Evolutionary conservation across 64 coral and sea anemone genomes (phyloP).

Genomic region (Montipora foliosa): DNA sequence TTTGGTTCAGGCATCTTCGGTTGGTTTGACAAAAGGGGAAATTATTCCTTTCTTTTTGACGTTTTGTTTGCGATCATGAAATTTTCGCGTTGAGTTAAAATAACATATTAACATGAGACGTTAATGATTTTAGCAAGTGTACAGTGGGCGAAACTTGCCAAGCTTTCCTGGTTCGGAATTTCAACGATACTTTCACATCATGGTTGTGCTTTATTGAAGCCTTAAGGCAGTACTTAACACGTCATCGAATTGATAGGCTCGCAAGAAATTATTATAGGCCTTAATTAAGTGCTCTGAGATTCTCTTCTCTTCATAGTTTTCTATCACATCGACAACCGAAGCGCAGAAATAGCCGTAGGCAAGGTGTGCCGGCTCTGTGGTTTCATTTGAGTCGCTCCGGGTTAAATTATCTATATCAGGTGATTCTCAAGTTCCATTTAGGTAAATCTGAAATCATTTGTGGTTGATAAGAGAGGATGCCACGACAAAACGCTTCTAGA

Average conservation of each 20-base stretch:
- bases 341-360: background rate
- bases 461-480: too few relatives aligned
- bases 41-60: background rate
- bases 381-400: too few relatives aligned
- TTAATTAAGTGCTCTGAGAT: constrained; percentile 3
- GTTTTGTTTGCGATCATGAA: background rate
- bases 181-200: background rate
- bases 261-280: background rate
- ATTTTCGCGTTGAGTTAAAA: background rate
- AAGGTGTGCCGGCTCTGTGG: too few relatives aligned
- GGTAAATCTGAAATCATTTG: too few relatives aligned
- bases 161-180: background rate
- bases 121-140: background rate
- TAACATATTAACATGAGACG: background rate
- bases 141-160: background rate
- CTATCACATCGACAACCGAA: background rate
- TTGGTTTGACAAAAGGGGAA: constrained; percentile 31
- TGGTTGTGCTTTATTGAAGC: background rate
- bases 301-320: background rate
- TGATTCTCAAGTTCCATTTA: too few relatives aligned
- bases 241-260: background rate
- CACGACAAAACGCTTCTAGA: background rate
- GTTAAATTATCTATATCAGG: too few relatives aligned
- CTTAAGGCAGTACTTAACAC: background rate
- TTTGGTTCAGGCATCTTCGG: constrained; percentile 5